Conservation (phyloP, 2,888 invertebrate genomes). For the Uloborus plumipes region DNA sequence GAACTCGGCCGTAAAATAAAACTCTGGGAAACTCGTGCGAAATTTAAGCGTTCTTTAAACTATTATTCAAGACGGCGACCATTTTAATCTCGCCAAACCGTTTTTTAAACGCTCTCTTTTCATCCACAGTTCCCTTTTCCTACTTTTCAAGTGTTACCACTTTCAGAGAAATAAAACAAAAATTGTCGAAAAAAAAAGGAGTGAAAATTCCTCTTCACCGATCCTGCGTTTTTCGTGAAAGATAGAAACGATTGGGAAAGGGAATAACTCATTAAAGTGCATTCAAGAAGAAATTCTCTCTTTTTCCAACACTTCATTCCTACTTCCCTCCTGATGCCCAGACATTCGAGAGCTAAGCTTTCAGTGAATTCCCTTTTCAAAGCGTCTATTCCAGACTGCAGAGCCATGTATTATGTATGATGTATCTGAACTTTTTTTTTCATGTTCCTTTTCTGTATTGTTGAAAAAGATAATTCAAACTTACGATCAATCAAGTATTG, state of each 20-base stretch:
- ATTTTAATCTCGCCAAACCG: slow-evolving; percentile 56
- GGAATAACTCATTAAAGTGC: slow-evolving; percentile 56
- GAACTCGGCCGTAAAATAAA: slow-evolving; percentile 23
- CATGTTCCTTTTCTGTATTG: too few relatives aligned
- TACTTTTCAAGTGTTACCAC: slow-evolving; percentile 23
- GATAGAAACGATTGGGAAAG: slow-evolving; percentile 48
- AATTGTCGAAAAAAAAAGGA: slow-evolving; percentile 19
- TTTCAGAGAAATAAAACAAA: slow-evolving; percentile 15
- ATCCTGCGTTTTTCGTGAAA: slow-evolving; percentile 23
- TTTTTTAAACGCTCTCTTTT: slow-evolving; percentile 39
- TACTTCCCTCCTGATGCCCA: slow-evolving; percentile 4
- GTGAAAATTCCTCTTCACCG: slow-evolving; percentile 37
- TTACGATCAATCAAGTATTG: too few relatives aligned
- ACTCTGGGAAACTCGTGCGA: slow-evolving; percentile 34
- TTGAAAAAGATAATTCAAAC: too few relatives aligned
- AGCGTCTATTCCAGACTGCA: slow-evolving; percentile 45
- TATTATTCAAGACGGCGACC: slow-evolving; percentile 49
- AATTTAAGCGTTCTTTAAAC: slow-evolving; percentile 54
- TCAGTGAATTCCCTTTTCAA: slow-evolving; percentile 53
- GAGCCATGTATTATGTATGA: slow-evolving; percentile 53
- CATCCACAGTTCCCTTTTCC: slow-evolving; percentile 11
- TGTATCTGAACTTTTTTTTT: not conserved
- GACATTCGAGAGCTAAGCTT: slow-evolving; percentile 37
- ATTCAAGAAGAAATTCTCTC: slow-evolving; percentile 55
- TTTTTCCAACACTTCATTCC: slow-evolving; percentile 10